Base-by-base conservation (phyloP, 2,888 invertebrate genomes). In the Leptopilina drosophilae region DNA sequence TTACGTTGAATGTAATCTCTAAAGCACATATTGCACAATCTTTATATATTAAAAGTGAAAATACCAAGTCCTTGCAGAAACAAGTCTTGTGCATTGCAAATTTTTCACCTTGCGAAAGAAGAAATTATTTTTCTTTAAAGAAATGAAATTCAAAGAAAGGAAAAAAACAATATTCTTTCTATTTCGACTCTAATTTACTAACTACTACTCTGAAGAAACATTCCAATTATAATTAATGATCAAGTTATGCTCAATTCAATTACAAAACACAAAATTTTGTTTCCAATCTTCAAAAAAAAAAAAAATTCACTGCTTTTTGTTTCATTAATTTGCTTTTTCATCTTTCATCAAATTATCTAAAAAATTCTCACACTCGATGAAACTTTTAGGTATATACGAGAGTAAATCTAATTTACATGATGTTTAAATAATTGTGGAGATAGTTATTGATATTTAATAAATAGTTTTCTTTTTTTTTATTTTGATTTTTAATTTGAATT, bases 21-120 rank as follows among this genome's bases (percentile, higher is more conserved):
- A 8, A 56, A 56, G 33, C 56, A 33, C 14, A 56, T 26, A 56
- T 73, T 73, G 73, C 73, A 56, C 73, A 73, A 73, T 73, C 53
- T 56, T 49, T 26, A 33, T 33, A 33, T 73, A 73, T 56, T 56
- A 73, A 73, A 73, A 73, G 73, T 73, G 73, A 73, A 73, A 73
- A 73, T 73, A 73, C 56, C 73, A 14, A n/a, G 33, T 26, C 73
- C 12, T 56, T 4, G n/a, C 73, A 56, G 33, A 56, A 73, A 73
- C 56, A n/a, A 56, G 33, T 56, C 33, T 73, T 14, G n/a, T 26
- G 9, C 33, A 33, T 33, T 49, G n/a, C 56, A 56, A 40, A 26
- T n/a, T 33, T 73, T 73, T n/a, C 26, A 33, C 14, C 33, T 73
- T 53, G 26, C 11, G 40, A 15, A n/a, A 8, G 69, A 73, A 73